A percentile compares a stretch with the other conserved stretches of the same genome.
Conservation (phyloP, 2,888 invertebrate genomes). For the Hedychridium roseum region DNA sequence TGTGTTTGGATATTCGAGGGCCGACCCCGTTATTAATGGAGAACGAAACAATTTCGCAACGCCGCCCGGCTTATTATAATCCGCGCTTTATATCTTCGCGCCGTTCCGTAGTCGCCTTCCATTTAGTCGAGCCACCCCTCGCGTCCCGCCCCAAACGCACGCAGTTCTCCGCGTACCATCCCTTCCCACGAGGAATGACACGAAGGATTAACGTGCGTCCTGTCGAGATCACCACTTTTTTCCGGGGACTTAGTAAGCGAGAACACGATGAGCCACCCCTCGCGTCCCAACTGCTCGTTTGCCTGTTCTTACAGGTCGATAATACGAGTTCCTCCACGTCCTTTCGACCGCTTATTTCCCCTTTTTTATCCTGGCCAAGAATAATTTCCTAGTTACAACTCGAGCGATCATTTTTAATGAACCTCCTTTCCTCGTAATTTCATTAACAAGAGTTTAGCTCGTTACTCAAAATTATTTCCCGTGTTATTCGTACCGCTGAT, state of each 20-base stretch:
- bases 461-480: too few species aligned
- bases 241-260: background rate
- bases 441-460: too few species aligned
- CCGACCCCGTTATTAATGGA: constrained; percentile 42
- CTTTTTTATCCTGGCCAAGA: too few species aligned
- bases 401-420: too few species aligned
- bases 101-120: constrained; percentile 25
- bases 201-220: constrained; percentile 36
- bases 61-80: constrained; percentile 54
- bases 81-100: constrained; percentile 44
- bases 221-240: constrained; percentile 4
- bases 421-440: too few species aligned
- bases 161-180: constrained; percentile 19
- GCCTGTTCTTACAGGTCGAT: too few species aligned
- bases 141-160: constrained; percentile 1
- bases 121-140: background rate
- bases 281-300: too few species aligned
- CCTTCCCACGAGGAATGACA: constrained; percentile 33
- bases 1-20: constrained; percentile 22
- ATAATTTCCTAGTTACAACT: too few species aligned
- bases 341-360: too few species aligned
- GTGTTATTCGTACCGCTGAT: too few species aligned
- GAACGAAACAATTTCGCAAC: constrained; percentile 57
- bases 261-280: too few species aligned
- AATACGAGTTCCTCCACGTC: too few species aligned